Percentiles rank a stretch among this genome's conserved stretches.
Evolutionary conservation across 2,113 vertebrate species (phyloP).

Genomic region (Dicaeum eximium): DNA sequence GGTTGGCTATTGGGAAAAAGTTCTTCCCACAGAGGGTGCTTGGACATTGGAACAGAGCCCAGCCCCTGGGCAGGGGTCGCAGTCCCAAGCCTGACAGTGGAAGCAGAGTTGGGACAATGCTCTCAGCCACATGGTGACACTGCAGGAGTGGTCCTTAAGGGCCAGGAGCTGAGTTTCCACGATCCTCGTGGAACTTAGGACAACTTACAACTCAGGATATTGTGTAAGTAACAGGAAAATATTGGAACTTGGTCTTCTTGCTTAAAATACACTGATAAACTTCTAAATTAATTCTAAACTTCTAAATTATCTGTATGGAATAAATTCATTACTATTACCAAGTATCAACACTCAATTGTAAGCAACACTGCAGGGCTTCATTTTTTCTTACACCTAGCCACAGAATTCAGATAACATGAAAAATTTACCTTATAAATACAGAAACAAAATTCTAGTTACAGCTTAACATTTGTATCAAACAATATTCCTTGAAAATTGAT

Average conservation of each 20-base stretch:
- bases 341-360: background rate
- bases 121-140: background rate
- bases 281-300: background rate
- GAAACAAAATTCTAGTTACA: background rate
- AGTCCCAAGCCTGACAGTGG: background rate
- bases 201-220: background rate
- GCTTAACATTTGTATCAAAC: background rate
- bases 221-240: background rate
- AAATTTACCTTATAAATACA: background rate
- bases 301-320: background rate
- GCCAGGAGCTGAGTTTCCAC: too few relatives aligned
- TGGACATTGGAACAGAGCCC: background rate
- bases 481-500: background rate
- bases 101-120: too few relatives aligned
- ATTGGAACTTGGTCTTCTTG: background rate
- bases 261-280: background rate
- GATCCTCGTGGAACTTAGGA: accelerated
- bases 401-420: background rate
- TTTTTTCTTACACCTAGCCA: background rate
- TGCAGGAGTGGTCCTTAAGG: background rate
- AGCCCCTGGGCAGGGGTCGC: background rate
- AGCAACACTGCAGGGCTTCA: background rate
- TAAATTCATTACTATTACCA: background rate
- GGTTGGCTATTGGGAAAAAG: background rate
- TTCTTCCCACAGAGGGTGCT: too few relatives aligned